Evolutionary conservation across 2,888 invertebrate genomes (phyloP), one percentile per base, ranked within the genome.

Genomic region (Hipparchia semele): DNA sequence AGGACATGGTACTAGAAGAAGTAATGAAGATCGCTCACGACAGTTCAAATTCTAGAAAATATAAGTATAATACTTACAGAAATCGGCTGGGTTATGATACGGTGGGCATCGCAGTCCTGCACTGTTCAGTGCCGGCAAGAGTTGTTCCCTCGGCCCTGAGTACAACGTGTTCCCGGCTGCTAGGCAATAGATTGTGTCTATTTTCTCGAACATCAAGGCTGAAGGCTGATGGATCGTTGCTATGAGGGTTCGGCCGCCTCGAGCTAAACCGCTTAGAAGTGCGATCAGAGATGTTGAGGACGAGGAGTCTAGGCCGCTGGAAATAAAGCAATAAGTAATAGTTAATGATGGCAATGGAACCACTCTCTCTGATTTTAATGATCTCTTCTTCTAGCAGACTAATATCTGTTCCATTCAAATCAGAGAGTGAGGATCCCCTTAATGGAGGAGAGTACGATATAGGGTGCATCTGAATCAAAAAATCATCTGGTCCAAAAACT

Each of bases 21-120:
- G 39, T 39, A 39, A 39, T 39, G 39, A 4, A 1, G 2, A 39
- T 39, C 39, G 3, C 39, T 39, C 39, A 39, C 39, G 39, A 39
- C 39, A 39, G 39, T 5, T 39, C 1, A 39, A 39, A 2, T 39
- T 2, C 39, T 39, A 1, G 39, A 39, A 39, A 39, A 5, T 0
- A 39, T 39, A 5, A 39, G 39, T 39, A 23, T 23, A 23, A 23
- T 70, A 95, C 97, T 96, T 93, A 98, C 98, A 94, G 90, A 97
- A 99, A 93, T 99, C 99, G 9, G 99, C 98, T 0, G 99, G 99
- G 88, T 99, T 99, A 90, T 99, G 99, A 84, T 98, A 99, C 23
- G 97, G 95, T 2, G 99, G 99, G 86, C 99, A 99, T 45, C 95
- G 91, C 10, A 98, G 92, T 12, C 96, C 97, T 56, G 97, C 95